phyloP scores from a whole-genome alignment of 2,113 vertebrate genomes.

The Cryptotis parvus region DNA sequence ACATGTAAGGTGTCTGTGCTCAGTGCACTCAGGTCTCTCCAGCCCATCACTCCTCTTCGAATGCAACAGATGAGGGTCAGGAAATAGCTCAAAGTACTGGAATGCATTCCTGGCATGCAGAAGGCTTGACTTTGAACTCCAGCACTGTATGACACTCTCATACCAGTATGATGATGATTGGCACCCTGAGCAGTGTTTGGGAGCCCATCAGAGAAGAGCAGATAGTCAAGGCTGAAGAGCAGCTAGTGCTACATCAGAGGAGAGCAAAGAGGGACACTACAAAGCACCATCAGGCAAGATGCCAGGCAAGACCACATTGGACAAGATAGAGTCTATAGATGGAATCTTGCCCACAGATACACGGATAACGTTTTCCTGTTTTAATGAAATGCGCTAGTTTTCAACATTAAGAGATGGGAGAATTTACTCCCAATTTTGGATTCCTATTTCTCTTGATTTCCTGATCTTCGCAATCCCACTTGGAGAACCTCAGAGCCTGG shows the following conservation, averaged over 20 bases:
- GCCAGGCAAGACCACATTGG: neutral
- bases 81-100: too few relatives aligned
- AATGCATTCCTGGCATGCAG: too few relatives aligned
- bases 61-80: too few relatives aligned
- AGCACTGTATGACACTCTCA: too few relatives aligned
- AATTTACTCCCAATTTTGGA: neutral
- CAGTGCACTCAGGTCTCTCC: too few relatives aligned
- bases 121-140: too few relatives aligned
- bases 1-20: too few relatives aligned
- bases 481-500: neutral
- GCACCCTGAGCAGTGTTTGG: too few relatives aligned
- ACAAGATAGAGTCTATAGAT: neutral
- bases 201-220: neutral
- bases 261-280: neutral
- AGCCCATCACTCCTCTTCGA: too few relatives aligned
- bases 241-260: neutral
- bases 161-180: too few relatives aligned
- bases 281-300: too few relatives aligned
- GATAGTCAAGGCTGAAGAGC: neutral
- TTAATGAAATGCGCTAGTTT: neutral
- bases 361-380: neutral
- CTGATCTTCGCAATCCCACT: neutral
- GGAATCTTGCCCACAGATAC: neutral
- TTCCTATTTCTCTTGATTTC: slow-evolving; percentile 29
- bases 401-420: neutral